Evolutionary conservation across 2,797 vertebrate species (phyloP).

Genomic region (Pseudomugil tenellus): DNA sequence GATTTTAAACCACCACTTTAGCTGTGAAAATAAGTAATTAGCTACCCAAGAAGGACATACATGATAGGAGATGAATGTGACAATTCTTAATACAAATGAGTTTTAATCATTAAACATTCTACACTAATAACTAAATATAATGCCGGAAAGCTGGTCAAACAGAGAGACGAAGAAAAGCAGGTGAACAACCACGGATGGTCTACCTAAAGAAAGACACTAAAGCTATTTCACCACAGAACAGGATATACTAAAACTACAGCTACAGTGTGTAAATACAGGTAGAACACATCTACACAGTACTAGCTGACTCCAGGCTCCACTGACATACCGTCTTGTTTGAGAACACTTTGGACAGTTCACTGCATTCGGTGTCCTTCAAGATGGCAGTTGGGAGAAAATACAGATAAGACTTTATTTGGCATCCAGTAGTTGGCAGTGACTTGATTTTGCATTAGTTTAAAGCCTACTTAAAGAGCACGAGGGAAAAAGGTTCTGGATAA

Average conservation of each 20-base stretch:
- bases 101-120: neutral
- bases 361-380: slow-evolving; percentile 62
- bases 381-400: slow-evolving; percentile 50
- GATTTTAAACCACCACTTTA: neutral
- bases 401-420: slow-evolving; percentile 32
- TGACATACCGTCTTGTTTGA: slow-evolving; percentile 74
- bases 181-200: no score
- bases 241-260: slow-evolving; percentile 22
- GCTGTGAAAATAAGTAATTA: neutral
- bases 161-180: neutral
- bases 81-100: neutral
- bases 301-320: slow-evolving; percentile 13
- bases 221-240: slow-evolving; percentile 19
- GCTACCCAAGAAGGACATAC: neutral
- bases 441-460: neutral
- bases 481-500: slow-evolving; percentile 29
- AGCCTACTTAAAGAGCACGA: slow-evolving; percentile 20
- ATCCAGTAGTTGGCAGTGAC: neutral
- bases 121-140: neutral
- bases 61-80: neutral
- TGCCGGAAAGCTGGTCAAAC: neutral
- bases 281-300: slow-evolving; percentile 35
- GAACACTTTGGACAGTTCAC: slow-evolving; percentile 74
- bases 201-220: neutral
- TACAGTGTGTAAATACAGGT: slow-evolving; percentile 22